Base-by-base conservation (phyloP, 2,888 invertebrate genomes). In the Margaritifera margaritifera region DNA sequence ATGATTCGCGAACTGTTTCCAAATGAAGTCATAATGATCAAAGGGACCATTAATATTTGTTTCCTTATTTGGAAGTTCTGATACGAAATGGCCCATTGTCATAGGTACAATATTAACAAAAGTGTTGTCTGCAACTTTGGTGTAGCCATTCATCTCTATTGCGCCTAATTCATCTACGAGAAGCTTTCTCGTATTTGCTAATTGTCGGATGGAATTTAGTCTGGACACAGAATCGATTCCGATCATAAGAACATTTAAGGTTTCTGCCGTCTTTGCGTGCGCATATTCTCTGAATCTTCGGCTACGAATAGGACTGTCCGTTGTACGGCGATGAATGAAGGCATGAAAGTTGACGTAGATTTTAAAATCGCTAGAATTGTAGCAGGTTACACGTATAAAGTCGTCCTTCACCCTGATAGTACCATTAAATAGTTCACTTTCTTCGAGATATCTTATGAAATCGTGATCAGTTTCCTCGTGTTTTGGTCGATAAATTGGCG, bases 91-190 rank as follows among this genome's bases (percentile, higher is more conserved):
- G 11, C 84, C 84, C 5, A 74, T 93, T 15, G 97, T 90, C 73
- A 95, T 92, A 0, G 97, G 95, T 11, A 95, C 92, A 72, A 98
- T 89, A 89, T 98, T 98, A 15, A 78, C 70, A 87, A 95, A 96
- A 0, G 97, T 97, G 89, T 97, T 97, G 89, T 97, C 97, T 5
- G 93, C 97, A 15, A 97, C 94, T 92, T 97, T 98, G 87, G 95
- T 96, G 89, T 95, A 96, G 8, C 97, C 97, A 78, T 94, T 90
- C 86, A 98, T 91, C 87, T 96, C 95, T 64, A 95, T 92, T 53
- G 94, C 93, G 27, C 92, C 92, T 72, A 94, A 90, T 27, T 93
- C 92, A 25, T 92, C 89, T 68, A 92, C 91, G 64, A 96, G 90
- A 79, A 91, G 92, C 4, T 91, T 87, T 8, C 80, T 80, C 75